phyloP scores from a whole-genome alignment of 2,113 vertebrate genomes.

The Naja naja region DNA sequence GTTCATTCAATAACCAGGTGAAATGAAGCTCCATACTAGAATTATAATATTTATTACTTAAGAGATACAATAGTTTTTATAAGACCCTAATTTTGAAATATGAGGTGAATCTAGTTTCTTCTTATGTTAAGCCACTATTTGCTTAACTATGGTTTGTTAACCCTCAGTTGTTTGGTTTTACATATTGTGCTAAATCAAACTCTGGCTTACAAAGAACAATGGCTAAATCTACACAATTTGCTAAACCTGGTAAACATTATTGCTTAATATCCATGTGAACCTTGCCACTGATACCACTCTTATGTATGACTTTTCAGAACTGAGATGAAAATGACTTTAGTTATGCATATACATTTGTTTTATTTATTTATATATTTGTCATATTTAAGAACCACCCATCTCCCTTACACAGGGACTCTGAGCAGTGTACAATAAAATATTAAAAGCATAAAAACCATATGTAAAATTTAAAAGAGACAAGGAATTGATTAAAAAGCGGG shows the following conservation, averaged over 20 bases:
- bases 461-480: background rate
- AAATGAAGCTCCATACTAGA: background rate
- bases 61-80: no score
- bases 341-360: background rate
- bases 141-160: background rate
- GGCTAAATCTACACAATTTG: background rate
- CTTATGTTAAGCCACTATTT: background rate
- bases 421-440: background rate
- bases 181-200: background rate
- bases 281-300: background rate
- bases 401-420: background rate
- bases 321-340: background rate
- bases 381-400: background rate
- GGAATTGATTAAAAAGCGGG: background rate
- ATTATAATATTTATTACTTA: background rate
- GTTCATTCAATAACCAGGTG: background rate
- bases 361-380: background rate
- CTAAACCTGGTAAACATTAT: background rate
- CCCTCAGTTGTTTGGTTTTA: background rate
- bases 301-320: background rate
- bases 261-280: background rate
- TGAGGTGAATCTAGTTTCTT: background rate
- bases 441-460: background rate
- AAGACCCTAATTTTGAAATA: background rate
- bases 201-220: background rate